These are phyloP conservation scores for Syrrhaptes paradoxus DNA, from an alignment of 2,113 vertebrate species.

Conservation along the genomic window DNA sequence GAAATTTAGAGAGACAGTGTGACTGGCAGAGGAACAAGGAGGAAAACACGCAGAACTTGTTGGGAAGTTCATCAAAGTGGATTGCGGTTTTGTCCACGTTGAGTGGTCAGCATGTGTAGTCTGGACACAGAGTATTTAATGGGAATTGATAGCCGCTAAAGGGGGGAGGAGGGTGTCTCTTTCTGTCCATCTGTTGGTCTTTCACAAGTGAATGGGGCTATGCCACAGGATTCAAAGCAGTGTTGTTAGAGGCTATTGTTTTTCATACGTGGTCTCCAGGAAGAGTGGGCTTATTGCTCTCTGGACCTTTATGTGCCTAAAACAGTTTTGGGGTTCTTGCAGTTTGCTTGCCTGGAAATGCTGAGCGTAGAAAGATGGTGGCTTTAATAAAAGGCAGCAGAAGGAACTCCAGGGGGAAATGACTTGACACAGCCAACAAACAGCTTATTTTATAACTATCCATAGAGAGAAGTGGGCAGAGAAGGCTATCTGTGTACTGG, in stretches of 20 bases:
- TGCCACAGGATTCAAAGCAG: background rate
- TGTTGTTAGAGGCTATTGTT: background rate
- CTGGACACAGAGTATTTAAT: background rate
- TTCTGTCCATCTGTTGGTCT: constrained; percentile 54
- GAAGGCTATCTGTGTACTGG: background rate
- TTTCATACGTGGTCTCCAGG: background rate
- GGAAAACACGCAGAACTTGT: background rate
- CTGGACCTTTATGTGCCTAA: background rate
- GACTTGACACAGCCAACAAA: background rate
- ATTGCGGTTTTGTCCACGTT: background rate
- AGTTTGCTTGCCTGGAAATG: background rate
- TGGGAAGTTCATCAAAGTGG: constrained; percentile 18
- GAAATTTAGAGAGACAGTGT: background rate
- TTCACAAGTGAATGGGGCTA: constrained; percentile 4
- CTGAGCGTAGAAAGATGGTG: background rate
- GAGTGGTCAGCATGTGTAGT: background rate
- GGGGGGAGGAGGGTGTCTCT: constrained; percentile 29
- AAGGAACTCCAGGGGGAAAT: background rate
- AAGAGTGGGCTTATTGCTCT: background rate
- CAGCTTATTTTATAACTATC: fast-evolving
- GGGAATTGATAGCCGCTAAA: constrained; percentile 11
- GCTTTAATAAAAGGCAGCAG: background rate
- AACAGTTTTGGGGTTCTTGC: background rate
- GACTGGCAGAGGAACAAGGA: constrained; percentile 1
- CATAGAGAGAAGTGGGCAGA: background rate